Conservation (phyloP, 2,888 invertebrate species). For the Camponotus fellah region DNA sequence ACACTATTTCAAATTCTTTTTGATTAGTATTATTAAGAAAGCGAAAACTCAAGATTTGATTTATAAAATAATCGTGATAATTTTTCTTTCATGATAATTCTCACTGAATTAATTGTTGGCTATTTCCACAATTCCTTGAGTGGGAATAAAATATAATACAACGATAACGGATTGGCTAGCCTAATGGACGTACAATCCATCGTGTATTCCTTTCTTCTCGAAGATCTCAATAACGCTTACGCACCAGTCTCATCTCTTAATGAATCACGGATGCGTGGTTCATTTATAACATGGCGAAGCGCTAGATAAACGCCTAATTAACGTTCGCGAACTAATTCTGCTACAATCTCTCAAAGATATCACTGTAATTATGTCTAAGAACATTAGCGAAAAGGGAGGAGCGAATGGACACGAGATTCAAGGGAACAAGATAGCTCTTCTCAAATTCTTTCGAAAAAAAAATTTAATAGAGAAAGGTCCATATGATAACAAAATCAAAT, state of each 20-base stretch:
- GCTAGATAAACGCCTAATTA: slow-evolving; percentile 45
- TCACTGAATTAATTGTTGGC: not conserved
- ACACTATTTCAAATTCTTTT: not conserved
- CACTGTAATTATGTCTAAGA: slow-evolving; percentile 3
- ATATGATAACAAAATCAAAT: no score
- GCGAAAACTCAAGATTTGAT: slow-evolving; percentile 22
- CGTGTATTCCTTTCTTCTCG: not conserved
- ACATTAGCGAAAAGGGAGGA: not conserved
- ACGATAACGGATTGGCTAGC: slow-evolving; percentile 22
- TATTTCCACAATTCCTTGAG: slow-evolving; percentile 6
- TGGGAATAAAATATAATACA: slow-evolving; percentile 16
- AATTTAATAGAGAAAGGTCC: no score
- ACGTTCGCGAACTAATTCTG: slow-evolving; percentile 32
- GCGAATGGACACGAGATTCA: not conserved
- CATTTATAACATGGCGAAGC: slow-evolving; percentile 28
- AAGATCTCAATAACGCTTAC: slow-evolving; percentile 23
- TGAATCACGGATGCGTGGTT: not conserved
- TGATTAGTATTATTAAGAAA: not conserved
- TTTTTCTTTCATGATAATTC: slow-evolving; percentile 15
- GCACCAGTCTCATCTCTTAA: slow-evolving; percentile 2
- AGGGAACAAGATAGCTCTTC: not conserved
- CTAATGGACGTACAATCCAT: slow-evolving; percentile 35
- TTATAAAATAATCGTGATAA: not conserved
- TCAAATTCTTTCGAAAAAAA: not conserved
- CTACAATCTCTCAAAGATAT: slow-evolving; percentile 17